These are phyloP conservation scores for Phymanthus crucifer DNA, from an alignment of 92 coral and sea anemone genomes.

Conservation along the genomic window DNA sequence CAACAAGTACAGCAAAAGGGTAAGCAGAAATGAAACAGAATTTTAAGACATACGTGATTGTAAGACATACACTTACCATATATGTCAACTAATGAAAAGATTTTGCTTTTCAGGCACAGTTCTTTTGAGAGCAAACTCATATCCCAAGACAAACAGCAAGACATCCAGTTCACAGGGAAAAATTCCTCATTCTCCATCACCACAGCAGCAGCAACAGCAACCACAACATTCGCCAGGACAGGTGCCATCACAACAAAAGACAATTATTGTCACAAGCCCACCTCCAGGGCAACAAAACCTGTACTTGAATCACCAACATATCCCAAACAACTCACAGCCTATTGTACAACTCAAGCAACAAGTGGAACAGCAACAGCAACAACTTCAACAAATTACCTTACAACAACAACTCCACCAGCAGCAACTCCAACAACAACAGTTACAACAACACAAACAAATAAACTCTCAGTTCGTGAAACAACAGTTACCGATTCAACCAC, in stretches of 20 bases:
- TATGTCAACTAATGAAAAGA: background rate
- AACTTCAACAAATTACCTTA: conserved; percentile 64
- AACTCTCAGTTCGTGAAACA: conserved; percentile 74
- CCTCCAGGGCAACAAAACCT: conserved; percentile 74
- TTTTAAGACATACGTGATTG: too few relatives aligned
- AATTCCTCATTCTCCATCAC: conserved; percentile 77
- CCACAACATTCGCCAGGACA: conserved; percentile 80
- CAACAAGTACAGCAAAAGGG: conserved; percentile 59
- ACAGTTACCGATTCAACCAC: conserved; percentile 92
- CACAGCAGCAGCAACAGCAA: conserved; percentile 68
- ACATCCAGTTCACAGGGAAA: conserved; percentile 70
- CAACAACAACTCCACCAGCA: conserved; percentile 75
- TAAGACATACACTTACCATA: background rate
- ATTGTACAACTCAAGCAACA: conserved; percentile 86
- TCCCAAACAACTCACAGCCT: conserved; percentile 66
- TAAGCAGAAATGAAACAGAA: background rate
- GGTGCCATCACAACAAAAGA: conserved; percentile 52
- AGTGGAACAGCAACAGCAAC: conserved; percentile 81
- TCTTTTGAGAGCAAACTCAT: conserved; percentile 59
- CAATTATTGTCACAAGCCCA: conserved; percentile 70
- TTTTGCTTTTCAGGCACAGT: conserved; percentile 67
- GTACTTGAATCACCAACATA: conserved; percentile 75
- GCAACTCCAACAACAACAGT: conserved; percentile 73
- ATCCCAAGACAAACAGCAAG: conserved; percentile 67
- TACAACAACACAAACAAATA: conserved; percentile 73